Evolutionary conservation across 1,140 invertebrate species (phyloP), one percentile per base, ranked within the genome.

Genomic region (Steinernema feltiae): DNA sequence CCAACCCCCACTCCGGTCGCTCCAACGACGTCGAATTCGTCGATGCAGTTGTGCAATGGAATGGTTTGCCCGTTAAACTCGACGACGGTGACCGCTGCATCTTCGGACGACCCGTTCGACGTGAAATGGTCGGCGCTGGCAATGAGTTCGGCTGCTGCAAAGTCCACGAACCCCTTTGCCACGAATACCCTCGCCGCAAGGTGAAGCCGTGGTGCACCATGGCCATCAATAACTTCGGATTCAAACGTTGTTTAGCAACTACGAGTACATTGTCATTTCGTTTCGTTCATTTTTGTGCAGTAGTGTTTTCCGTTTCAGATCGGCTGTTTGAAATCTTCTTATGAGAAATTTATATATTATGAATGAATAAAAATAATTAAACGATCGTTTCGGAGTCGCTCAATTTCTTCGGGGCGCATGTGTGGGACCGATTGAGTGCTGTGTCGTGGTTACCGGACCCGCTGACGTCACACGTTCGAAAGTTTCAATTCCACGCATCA

Each of bases 91-190:
- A 29, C 29, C 18, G 35, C 15, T 18, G 41, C 31, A 1, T 35
- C 70, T 32, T 35, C 70, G 7, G 76, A 78, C 1, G 82, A 83
- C 48, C 82, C 82, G 15, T 83, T 83, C 63, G 82, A 83, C 70
- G 79, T 84, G 17, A 72, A 82, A 48, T 83, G 82, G 82, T 78
- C 78, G 21, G 53, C 71, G 21, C 70, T 73, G 27, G 80, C 77
- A 41, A 72, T 83, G 73, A 74, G 35, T n/a, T 41, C 32, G 12
- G 17, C 29, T 21, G 53, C 53, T 27, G 24, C 53, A 3, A 63
- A 63, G 24, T 72, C 73, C 63, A 74, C 48, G 17, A 74, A 74
- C 30, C 73, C 73, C 46, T 74, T 74, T 29, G 74, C 71, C 72
- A 75, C 69, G 17, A 63, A 63, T 21, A 27, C 53, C 3, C 53